phyloP scores from a whole-genome alignment of 2,888 invertebrate species.

The Chironomus tentans region DNA sequence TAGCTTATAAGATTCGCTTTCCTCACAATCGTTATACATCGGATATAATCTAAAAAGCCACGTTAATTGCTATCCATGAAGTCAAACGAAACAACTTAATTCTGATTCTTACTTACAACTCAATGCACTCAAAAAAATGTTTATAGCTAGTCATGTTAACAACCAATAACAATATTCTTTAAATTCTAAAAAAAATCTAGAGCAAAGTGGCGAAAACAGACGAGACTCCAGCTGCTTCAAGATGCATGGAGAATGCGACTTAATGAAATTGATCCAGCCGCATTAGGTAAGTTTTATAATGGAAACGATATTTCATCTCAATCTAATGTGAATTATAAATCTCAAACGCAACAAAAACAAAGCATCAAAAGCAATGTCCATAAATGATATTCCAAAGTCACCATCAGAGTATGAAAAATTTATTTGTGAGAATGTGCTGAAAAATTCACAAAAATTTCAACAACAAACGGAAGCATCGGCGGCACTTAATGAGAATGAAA shows the following conservation, averaged over 20 bases:
- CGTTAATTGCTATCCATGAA: too few relatives aligned
- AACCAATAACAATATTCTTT: too few relatives aligned
- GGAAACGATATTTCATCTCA: background rate
- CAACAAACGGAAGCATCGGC: background rate
- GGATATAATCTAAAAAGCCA: too few relatives aligned
- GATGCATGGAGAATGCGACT: conserved; percentile 89
- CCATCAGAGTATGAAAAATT: conserved; percentile 11
- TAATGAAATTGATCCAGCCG: conserved; percentile 39
- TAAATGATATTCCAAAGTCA: conserved; percentile 1
- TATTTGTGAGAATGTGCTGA: background rate
- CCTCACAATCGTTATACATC: too few relatives aligned
- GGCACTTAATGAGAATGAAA: background rate
- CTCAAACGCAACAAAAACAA: too few relatives aligned
- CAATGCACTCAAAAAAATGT: too few relatives aligned
- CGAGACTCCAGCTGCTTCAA: conserved; percentile 72
- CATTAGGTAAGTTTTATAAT: conserved; percentile 27
- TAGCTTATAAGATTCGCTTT: too few relatives aligned
- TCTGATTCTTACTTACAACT: too few relatives aligned
- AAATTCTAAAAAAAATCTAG: conserved; percentile 46
- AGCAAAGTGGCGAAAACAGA: conserved; percentile 87
- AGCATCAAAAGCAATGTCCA: background rate
- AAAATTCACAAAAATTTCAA: background rate
- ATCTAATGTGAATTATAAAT: conserved; percentile 26
- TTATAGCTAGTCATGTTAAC: too few relatives aligned
- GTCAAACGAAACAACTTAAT: too few relatives aligned